Percentiles rank a stretch among this genome's conserved stretches.
These are phyloP conservation scores for Cassiopea xamachana DNA, from an alignment of 30 jellyfish, hydroid and myxozoan genomes.

Conservation along the genomic window DNA sequence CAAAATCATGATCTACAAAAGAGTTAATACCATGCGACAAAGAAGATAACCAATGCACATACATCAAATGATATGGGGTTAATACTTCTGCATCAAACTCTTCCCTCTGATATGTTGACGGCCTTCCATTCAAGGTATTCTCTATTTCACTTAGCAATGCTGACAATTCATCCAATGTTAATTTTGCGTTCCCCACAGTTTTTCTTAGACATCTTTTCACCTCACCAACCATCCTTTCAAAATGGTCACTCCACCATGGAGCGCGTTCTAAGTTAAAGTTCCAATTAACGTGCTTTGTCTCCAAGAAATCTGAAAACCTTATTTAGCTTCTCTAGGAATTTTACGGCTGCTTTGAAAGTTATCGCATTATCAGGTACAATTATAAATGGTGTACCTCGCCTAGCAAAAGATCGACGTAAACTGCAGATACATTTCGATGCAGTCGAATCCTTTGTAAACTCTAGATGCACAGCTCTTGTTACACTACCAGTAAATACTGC, in stretches of 20 bases:
- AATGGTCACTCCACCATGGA: constrained; percentile 54
- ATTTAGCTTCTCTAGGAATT: not conserved
- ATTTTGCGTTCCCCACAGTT: constrained; percentile 17
- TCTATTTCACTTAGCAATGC: constrained; percentile 23
- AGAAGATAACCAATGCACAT: not conserved
- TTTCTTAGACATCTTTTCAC: constrained; percentile 22
- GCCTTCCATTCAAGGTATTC: constrained; percentile 31
- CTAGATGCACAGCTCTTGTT: constrained; percentile 18
- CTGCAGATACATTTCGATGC: constrained; percentile 7
- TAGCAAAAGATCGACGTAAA: constrained; percentile 15
- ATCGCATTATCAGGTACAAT: constrained; percentile 32
- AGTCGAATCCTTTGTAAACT: constrained; percentile 2
- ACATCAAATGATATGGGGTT: constrained; percentile 30
- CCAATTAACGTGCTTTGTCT: not conserved
- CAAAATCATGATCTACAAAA: not conserved
- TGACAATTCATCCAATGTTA: constrained; percentile 11
- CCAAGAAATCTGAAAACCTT: not conserved
- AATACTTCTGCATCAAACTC: constrained; percentile 21
- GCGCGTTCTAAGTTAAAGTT: constrained; percentile 18
- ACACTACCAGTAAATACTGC: no score
- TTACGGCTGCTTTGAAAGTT: constrained; percentile 20
- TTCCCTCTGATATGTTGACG: constrained; percentile 11
- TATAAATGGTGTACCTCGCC: constrained; percentile 40
- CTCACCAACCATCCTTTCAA: constrained; percentile 21
- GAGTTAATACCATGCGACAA: not conserved